Base-by-base conservation (phyloP, 2,113 vertebrate genomes). In the Melospiza melodia region DNA sequence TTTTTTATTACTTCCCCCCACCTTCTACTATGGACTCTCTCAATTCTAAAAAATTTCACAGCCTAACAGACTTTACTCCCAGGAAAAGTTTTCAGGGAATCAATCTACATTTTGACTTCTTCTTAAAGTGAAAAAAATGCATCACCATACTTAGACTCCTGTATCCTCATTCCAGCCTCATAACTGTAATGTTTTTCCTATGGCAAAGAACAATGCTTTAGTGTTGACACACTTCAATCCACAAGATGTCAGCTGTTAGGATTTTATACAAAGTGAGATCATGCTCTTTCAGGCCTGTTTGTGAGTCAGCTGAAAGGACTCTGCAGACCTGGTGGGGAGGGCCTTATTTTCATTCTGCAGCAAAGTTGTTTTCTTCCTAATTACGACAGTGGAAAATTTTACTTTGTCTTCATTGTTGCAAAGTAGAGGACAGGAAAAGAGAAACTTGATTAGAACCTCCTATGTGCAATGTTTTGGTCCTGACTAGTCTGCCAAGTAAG, bases 211-310 rank as follows among this genome's bases (percentile, higher is more conserved):
- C 68, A 84, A 78, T 77, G 43, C 76, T 57, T 90, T 68, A 54
- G 72, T 61, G 44, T 57, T 92, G 93, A 93, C 74, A 84, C 41
- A 76, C 33, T 90, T 95, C 93, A 95, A 44, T 91, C 86, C n/a
- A 84, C 80, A 31, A 90, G 35, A 76, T 73, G 58, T 89, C 92
- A 93, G 76, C 88, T 73, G 69, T 89, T 92, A 46, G 51, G 69
- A 87, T 54, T 66, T 93, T 93, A 52, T 92, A 51, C 12, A 6
- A 69, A 89, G 44, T 94, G 92, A 94, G 80, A 79, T 92, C 88
- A 78, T 78, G 15, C 21, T 93, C 83, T 82, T 82, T 63, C 58
- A 91, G 88, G 41, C 28, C 80, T 58, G 44, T 43, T 78, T 69
- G 58, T 68, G 85, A 90, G 59, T 93, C 79, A 93, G 57, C 76